phyloP scores from a whole-genome alignment of 2,113 vertebrate genomes.

The Oncorhynchus kisutch region DNA sequence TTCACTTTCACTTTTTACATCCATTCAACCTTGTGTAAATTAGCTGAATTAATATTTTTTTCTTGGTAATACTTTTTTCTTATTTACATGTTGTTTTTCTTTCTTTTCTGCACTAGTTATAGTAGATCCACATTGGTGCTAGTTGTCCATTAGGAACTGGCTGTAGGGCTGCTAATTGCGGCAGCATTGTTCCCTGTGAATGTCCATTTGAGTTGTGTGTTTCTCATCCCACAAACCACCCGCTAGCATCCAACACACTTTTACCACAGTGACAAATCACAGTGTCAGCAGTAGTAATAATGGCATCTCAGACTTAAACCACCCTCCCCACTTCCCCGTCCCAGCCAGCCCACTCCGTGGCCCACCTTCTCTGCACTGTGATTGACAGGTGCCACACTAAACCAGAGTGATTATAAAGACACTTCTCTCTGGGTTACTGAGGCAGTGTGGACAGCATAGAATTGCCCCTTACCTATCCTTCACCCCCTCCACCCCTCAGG shows the following conservation, averaged over 20 bases:
- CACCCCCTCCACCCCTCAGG: conserved; percentile 1
- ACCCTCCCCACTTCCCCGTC: too few relatives aligned
- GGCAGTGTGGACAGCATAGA: conserved; percentile 41
- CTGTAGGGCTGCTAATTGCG: too few relatives aligned
- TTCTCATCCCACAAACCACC: too few relatives aligned
- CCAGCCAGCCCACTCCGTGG: neutral
- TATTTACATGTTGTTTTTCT: neutral
- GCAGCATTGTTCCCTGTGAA: too few relatives aligned
- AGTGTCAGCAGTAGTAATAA: too few relatives aligned
- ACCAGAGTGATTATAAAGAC: conserved; percentile 25
- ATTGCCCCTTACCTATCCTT: conserved; percentile 36
- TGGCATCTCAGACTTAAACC: too few relatives aligned
- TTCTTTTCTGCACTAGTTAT: too few relatives aligned
- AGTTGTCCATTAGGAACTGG: too few relatives aligned
- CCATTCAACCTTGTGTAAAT: conserved; percentile 7
- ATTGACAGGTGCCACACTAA: conserved; percentile 59
- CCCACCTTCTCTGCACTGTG: conserved; percentile 10
- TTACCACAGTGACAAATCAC: too few relatives aligned
- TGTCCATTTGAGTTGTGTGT: too few relatives aligned
- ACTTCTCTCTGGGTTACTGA: conserved; percentile 29
- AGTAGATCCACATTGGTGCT: too few relatives aligned
- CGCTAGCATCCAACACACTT: too few relatives aligned
- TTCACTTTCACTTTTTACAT: conserved; percentile 11
- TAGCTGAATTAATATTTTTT: neutral
- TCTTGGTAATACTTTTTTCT: neutral